Percentiles rank a stretch among this genome's conserved stretches.
These are phyloP conservation scores for Lepilemur ruficaudatus DNA, from an alignment of 2,797 vertebrate genomes.

Conservation along the genomic window DNA sequence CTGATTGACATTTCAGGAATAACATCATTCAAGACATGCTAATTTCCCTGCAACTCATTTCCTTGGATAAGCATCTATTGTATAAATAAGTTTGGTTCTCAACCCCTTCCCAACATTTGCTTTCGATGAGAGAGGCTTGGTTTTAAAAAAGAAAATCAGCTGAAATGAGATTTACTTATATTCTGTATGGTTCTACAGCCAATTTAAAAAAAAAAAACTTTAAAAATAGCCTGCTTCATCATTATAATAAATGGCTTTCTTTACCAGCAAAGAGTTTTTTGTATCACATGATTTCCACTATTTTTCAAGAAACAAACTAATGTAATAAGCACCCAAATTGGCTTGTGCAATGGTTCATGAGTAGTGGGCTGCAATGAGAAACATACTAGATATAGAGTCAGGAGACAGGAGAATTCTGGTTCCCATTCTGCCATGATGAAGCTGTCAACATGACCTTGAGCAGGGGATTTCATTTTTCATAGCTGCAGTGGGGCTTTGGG, in stretches of 20 bases:
- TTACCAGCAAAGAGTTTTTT: constrained; percentile 39
- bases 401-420: neutral
- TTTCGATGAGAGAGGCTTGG: constrained; percentile 38
- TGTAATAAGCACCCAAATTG: neutral
- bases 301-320: constrained; percentile 7
- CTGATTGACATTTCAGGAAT: constrained; percentile 71
- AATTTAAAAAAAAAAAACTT: neutral
- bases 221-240: neutral
- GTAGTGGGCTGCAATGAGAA: neutral
- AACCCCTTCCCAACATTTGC: constrained; percentile 62
- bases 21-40: constrained; percentile 73
- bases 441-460: neutral
- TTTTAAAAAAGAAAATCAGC: constrained; percentile 57
- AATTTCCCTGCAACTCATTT: constrained; percentile 61
- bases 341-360: neutral
- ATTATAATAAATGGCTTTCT: constrained; percentile 45
- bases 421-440: neutral
- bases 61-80: constrained; percentile 54
- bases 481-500: neutral
- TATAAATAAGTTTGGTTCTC: constrained; percentile 63
- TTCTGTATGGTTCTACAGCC: neutral
- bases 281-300: neutral
- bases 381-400: neutral
- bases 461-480: neutral
- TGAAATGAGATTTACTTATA: constrained; percentile 67